Conservation (phyloP, 2,797 vertebrate species). For the Phoeniculus purpureus region DNA sequence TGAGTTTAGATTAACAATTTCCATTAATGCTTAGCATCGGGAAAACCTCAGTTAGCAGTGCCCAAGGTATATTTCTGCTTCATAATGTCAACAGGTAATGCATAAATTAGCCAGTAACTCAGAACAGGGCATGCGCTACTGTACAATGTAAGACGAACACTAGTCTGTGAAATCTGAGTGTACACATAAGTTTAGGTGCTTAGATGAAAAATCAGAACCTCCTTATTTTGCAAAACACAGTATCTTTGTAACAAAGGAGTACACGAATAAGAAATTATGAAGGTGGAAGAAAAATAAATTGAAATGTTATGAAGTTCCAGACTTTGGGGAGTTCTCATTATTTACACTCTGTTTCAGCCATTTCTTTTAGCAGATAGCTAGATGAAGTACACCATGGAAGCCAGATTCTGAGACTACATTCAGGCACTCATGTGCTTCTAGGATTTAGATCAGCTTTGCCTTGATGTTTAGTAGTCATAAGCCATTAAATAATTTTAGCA, state of each 20-base stretch:
- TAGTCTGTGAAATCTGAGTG: background rate
- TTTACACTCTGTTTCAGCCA: background rate
- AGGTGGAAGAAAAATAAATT: background rate
- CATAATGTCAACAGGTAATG: background rate
- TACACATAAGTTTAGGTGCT: background rate
- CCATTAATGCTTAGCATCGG: constrained; percentile 10
- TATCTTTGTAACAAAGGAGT: background rate
- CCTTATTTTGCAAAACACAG: background rate
- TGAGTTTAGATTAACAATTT: constrained; percentile 4
- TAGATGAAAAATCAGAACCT: background rate
- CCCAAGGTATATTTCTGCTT: constrained; percentile 11
- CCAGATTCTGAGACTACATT: background rate
- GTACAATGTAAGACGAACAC: background rate
- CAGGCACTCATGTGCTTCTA: background rate
- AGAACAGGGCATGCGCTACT: background rate
- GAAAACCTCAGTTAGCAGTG: background rate
- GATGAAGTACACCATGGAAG: background rate
- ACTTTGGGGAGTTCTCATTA: background rate
- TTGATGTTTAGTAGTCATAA: background rate
- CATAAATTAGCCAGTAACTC: constrained; percentile 12
- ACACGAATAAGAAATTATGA: background rate
- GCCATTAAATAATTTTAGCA: background rate
- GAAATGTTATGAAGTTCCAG: background rate
- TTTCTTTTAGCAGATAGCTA: background rate
- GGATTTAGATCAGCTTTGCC: background rate